These are phyloP conservation scores for Propsilocerus akamusi DNA, from an alignment of 1,140 invertebrate genomes.

Conservation along the genomic window DNA sequence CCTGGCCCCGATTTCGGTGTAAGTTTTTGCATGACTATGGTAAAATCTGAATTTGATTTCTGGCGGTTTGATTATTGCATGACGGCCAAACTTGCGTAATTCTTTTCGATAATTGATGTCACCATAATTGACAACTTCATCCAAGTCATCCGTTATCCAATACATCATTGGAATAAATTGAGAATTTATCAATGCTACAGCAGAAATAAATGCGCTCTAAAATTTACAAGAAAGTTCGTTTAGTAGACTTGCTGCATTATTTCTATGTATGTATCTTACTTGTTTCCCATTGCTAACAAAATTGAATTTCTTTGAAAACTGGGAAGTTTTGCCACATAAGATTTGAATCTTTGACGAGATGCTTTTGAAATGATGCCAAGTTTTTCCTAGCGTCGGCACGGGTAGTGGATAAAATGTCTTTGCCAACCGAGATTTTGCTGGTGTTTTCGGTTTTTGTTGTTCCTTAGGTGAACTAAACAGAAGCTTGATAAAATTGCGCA, in stretches of 20 bases:
- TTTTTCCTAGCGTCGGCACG: neutral
- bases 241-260: neutral
- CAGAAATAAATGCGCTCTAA: neutral
- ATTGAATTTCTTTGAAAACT: neutral
- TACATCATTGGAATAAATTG: neutral
- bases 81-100: neutral
- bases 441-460: neutral
- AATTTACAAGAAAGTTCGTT: neutral
- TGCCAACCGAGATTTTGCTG: neutral
- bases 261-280: neutral
- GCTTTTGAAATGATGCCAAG: neutral
- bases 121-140: neutral
- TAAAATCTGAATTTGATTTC: neutral
- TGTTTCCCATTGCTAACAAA: slow-evolving; percentile 1
- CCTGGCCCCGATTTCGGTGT: neutral
- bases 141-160: neutral
- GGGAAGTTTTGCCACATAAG: neutral
- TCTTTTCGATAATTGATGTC: neutral
- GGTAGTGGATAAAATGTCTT: neutral
- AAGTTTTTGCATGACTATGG: neutral
- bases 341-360: neutral
- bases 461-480: neutral
- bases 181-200: neutral
- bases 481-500: neutral
- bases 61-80: neutral